Conservation (phyloP, 2,888 invertebrate genomes). For the Synanthedon formicaeformis region DNA sequence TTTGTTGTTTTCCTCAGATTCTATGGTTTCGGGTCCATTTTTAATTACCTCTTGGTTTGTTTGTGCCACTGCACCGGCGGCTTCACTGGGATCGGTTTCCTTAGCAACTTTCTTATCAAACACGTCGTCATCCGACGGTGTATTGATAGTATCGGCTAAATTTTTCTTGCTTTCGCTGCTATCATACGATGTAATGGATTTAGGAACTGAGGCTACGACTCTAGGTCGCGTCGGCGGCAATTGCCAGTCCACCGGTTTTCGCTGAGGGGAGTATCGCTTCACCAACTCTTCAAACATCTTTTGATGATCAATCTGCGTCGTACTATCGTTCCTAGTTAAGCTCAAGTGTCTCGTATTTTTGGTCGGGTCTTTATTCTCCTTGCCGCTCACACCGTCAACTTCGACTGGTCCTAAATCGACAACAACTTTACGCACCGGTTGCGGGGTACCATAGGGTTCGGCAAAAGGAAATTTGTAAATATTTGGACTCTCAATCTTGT, state of each 20-base stretch:
- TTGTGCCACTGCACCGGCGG: conserved; percentile 5
- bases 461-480: conserved; percentile 64
- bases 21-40: conserved; percentile 30
- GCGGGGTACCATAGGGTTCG: conserved; percentile 59
- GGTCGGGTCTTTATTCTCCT: conserved; percentile 47
- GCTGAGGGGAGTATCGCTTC: conserved; percentile 60
- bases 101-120: conserved; percentile 28
- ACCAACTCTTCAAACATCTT: conserved; percentile 57
- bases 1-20: not conserved
- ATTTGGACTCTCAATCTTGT: conserved; percentile 61
- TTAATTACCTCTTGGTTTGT: conserved; percentile 25
- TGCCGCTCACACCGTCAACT: conserved; percentile 25
- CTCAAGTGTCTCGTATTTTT: conserved; percentile 32
- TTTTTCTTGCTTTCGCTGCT: conserved; percentile 25
- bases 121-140: conserved; percentile 45
- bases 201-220: conserved; percentile 55
- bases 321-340: conserved; percentile 30
- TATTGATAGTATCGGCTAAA: conserved; percentile 21
- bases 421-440: conserved; percentile 44
- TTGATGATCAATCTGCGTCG: conserved; percentile 48
- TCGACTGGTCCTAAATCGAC: conserved; percentile 41
- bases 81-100: conserved; percentile 9
- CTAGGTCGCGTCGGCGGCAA: conserved; percentile 57
- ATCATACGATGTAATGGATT: conserved; percentile 42
- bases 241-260: conserved; percentile 57